Percentiles rank a stretch among this genome's conserved stretches.
phyloP scores from a whole-genome alignment of 2,113 vertebrate genomes.

The Coturnix japonica region DNA sequence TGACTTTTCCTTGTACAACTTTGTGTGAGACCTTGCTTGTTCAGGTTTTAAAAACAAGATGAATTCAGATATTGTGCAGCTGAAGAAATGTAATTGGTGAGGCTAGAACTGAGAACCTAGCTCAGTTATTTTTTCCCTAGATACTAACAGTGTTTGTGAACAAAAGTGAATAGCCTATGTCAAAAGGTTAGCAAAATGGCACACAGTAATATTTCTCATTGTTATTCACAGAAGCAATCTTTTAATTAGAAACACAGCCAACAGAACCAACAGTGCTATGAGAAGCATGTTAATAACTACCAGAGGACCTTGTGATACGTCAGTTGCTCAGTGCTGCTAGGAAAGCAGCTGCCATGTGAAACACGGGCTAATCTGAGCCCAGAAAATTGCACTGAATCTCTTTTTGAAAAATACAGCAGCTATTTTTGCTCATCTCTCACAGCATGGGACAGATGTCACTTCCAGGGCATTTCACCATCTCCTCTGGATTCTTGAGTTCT shows the following conservation, averaged over 20 bases:
- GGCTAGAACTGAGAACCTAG: not conserved
- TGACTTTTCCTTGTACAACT: not conserved
- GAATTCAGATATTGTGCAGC: not conserved
- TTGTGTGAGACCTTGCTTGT: not conserved
- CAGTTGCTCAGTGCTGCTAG: constrained; percentile 16
- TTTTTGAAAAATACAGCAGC: constrained; percentile 37
- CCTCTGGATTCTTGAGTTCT: not conserved
- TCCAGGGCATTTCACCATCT: not conserved
- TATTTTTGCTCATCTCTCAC: constrained; percentile 1
- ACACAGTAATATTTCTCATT: not conserved
- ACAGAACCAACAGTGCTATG: constrained; percentile 25
- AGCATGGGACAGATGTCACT: not conserved
- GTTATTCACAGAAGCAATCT: constrained; percentile 32
- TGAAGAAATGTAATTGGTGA: not conserved
- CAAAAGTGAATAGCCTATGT: not conserved
- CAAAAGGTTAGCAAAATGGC: not conserved
- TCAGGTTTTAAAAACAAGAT: not conserved
- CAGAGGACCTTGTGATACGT: constrained; percentile 32
- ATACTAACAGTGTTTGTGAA: not conserved
- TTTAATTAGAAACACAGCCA: constrained; percentile 55
- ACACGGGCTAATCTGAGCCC: constrained; percentile 16
- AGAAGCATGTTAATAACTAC: constrained; percentile 64
- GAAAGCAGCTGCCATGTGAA: constrained; percentile 20
- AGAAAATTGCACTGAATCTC: constrained; percentile 26
- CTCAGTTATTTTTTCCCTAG: not conserved